Conservation (phyloP, 2,888 invertebrate species). For the Synergus gifuensis region DNA sequence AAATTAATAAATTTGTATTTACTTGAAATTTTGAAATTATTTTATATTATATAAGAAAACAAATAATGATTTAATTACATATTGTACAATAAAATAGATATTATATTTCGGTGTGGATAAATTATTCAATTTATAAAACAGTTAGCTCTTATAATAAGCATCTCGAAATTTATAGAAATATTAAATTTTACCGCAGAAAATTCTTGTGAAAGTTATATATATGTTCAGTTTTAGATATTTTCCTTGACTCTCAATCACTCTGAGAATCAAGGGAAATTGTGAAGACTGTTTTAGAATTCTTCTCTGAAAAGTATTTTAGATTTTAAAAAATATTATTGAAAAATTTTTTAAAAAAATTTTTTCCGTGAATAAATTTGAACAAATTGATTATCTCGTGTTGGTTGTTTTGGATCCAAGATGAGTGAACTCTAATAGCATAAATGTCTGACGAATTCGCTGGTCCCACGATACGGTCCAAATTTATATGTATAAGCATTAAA, state of each 20-base stretch:
- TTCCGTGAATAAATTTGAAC: not conserved
- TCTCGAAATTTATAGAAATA: no score
- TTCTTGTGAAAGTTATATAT: no score
- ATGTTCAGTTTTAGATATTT: no score
- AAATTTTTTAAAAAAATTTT: no score
- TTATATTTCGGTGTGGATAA: not conserved
- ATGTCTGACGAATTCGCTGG: slow-evolving; percentile 53
- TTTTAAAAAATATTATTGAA: no score
- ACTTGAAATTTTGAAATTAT: not conserved
- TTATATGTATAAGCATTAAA: slow-evolving; percentile 56
- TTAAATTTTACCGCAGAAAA: not conserved
- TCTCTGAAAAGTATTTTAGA: no score
- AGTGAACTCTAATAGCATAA: slow-evolving; percentile 25
- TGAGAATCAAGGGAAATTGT: no score
- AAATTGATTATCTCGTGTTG: slow-evolving; percentile 1
- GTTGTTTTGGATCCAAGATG: slow-evolving; percentile 12
- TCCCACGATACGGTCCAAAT: slow-evolving; percentile 53
- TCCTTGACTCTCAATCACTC: no score
- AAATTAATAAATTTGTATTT: not conserved
- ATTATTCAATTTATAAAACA: not conserved
- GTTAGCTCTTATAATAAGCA: no score
- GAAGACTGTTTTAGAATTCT: no score
- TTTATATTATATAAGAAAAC: not conserved
- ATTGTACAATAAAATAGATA: no score
- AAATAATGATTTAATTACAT: no score